These are phyloP conservation scores for Typhlichthys subterraneus DNA, from an alignment of 2,797 vertebrate genomes.

Conservation along the genomic window DNA sequence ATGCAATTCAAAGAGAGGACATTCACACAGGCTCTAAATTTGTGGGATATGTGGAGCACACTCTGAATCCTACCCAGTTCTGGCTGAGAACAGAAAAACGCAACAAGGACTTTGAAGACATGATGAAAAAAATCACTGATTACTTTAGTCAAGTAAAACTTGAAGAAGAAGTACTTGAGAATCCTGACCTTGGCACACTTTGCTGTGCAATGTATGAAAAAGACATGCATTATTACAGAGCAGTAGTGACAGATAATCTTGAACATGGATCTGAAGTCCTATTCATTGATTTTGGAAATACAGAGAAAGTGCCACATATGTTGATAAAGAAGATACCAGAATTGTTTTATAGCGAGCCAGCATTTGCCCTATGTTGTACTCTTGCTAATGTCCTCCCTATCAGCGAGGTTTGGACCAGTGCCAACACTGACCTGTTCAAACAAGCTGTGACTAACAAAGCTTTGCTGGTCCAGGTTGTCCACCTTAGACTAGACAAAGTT, in stretches of 20 bases:
- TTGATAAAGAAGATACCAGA: conserved; percentile 85
- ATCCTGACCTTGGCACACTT: conserved; percentile 79
- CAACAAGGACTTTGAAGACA: conserved; percentile 79
- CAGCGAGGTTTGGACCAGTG: conserved; percentile 81
- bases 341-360: conserved; percentile 75
- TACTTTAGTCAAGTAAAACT: conserved; percentile 72
- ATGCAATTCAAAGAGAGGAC: conserved; percentile 61
- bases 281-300: conserved; percentile 93
- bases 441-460: conserved; percentile 72
- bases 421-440: conserved; percentile 80
- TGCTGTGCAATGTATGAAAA: conserved; percentile 88
- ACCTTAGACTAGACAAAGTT: conserved; percentile 71
- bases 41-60: conserved; percentile 78
- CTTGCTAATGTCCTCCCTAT: conserved; percentile 77
- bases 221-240: conserved; percentile 87
- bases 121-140: conserved; percentile 78
- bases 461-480: conserved; percentile 75
- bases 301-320: conserved; percentile 80
- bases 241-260: conserved; percentile 75
- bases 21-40: conserved; percentile 71
- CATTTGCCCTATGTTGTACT: conserved; percentile 85
- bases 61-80: conserved; percentile 85
- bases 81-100: conserved; percentile 83
- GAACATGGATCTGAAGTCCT: conserved; percentile 75
- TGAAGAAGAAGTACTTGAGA: conserved; percentile 78